These are phyloP conservation scores for Sebastes vulpes DNA, from an alignment of 2,797 vertebrate genomes.

Conservation along the genomic window DNA sequence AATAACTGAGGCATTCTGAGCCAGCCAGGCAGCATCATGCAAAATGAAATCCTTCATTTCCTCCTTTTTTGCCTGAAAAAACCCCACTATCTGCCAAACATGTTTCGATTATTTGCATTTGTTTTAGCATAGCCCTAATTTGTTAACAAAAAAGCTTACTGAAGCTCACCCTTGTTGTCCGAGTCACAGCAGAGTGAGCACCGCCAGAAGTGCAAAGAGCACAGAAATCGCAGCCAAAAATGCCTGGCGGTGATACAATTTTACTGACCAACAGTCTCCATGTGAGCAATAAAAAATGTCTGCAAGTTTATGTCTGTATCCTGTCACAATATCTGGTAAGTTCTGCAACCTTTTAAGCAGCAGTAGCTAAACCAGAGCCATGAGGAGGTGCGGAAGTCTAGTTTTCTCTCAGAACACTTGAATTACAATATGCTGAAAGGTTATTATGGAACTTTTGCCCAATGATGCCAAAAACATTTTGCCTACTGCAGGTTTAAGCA, in stretches of 20 bases:
- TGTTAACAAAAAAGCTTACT: constrained; percentile 72
- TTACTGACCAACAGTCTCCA: not conserved
- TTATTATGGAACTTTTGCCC: no score
- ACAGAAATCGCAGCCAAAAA: constrained; percentile 13
- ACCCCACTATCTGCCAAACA: constrained; percentile 17
- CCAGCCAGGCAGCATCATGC: constrained; percentile 64
- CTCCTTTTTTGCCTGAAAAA: not conserved
- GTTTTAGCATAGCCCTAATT: constrained; percentile 64
- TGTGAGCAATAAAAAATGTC: not conserved
- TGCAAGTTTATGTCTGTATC: not conserved
- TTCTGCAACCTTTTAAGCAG: constrained; percentile 6
- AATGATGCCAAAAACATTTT: no score
- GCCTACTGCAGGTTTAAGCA: not conserved
- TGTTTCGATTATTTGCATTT: constrained; percentile 63
- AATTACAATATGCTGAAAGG: no score
- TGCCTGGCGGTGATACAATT: not conserved
- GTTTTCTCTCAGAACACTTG: no score
- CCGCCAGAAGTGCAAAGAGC: constrained; percentile 29
- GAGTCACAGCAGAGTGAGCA: constrained; percentile 51
- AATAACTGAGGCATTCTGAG: constrained; percentile 66
- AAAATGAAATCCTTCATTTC: constrained; percentile 68
- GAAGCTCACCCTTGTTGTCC: constrained; percentile 52
- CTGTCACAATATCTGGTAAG: not conserved
- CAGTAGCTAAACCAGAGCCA: no score
- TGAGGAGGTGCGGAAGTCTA: no score